Base-by-base conservation (phyloP, 2,113 vertebrate genomes). In the Cryptomyrus ogoouensis region DNA sequence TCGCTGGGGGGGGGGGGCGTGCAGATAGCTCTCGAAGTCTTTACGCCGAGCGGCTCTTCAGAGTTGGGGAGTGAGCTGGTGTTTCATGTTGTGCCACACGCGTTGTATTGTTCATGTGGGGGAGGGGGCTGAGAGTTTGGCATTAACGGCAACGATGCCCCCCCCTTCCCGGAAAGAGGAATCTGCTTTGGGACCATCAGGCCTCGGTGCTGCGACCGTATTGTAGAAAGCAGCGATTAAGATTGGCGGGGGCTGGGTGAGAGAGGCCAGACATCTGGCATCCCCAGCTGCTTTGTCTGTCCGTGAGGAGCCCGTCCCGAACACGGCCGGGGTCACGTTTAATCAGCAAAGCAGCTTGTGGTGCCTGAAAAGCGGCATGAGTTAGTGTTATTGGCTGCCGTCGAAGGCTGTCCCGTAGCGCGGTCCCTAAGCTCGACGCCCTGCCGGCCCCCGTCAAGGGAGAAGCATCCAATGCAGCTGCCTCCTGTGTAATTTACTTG, bases 1-100 rank as follows among this genome's bases (percentile, higher is more conserved):
- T 89, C 89, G 44, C 15, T 2, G 84, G 88, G 56, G 88, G 77
- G 88, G 56, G 90, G 84, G 85, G 53, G 88, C 49, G 46, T 31
- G 19, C 56, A 89, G 12, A 49, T 46, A 83, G 70, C 39, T 74
- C 1, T 27, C 17, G 3, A 19, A 77, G 89, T n/a, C 46, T 49
- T 58, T 85, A 89, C 85, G 52, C 49, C 85, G 80, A 90, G 90
- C 89, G 44, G 86, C 70, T 77, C 31, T 39, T 19, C 31, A 15
- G 35, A 39, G 31, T 39, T 74, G 31, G 31, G 70, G 70, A 15
- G 31, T 24, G 9, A 3, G n/a, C 1, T 35, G 13, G 15, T 17
- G 31, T 39, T 31, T 35, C 27, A 4, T 77, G 70, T 39, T 35
- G 35, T 5, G 70, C 15, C 31, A 31, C 70, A 39, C 1, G 66